Base-by-base conservation (phyloP, 2,888 invertebrate species). In the Phortica okadai region DNA sequence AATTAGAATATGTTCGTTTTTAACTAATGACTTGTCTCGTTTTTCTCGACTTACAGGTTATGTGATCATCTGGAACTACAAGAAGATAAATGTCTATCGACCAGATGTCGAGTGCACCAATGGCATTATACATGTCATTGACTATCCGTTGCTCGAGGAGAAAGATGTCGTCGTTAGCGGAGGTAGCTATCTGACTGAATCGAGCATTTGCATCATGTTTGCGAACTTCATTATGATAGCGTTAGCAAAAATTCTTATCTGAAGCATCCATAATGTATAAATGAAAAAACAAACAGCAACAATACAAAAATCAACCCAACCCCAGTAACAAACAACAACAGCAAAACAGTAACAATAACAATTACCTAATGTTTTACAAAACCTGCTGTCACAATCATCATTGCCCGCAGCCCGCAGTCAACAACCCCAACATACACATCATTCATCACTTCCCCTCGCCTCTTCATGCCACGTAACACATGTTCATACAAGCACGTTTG, bases 101-200 rank as follows among this genome's bases (percentile, higher is more conserved):
- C 96, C 98, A 41, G 97, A 99, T 91, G 97, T 99, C 5, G 96
- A 97, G 88, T 98, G 98, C 91, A 98, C 97, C 91, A 98, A 98
- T 90, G 98, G 98, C 74, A 96, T 97, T 84, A 98, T 98, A 84
- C 98, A 98, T 91, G 97, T 98, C 80, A 97, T 98, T 89, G 97
- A 98, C 90, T 94, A 94, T 82, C 97, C 98, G 6, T 95, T 98
- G 89, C 92, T 97, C 78, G 94, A 94, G 88, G 96, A 96, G 87
- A 95, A 95, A 86, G 98, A 98, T 91, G 94, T 98, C 80, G 93
- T 94, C 81, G 95, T 96, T 76, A 85, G 85, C 84, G 88, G 88
- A 86, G 91, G 91, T 91, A 91, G 89, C 85, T 91, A 90, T 88
- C 86, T 88, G 86, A 87, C 88, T 85, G 87, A 89, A 86, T 85